Evolutionary conservation across 1,140 invertebrate genomes (phyloP).

Genomic region (Thereuonema tuberculata): DNA sequence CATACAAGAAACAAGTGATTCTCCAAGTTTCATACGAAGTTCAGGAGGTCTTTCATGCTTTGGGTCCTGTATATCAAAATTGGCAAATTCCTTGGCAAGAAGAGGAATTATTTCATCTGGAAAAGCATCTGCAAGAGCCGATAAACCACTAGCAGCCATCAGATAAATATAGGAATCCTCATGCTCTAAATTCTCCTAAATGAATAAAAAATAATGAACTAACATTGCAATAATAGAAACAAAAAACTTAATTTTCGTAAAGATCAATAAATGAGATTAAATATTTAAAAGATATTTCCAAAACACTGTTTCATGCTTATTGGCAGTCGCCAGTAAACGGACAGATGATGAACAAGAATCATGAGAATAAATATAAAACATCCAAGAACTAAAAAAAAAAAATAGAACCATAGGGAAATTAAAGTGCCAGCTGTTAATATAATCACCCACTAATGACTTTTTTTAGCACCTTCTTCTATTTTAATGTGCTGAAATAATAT

Average conservation of each 20-base stretch:
- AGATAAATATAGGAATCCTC: slow-evolving; percentile 73
- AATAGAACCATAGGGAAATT: too few species aligned
- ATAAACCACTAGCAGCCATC: slow-evolving; percentile 56
- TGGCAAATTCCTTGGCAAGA: slow-evolving; percentile 44
- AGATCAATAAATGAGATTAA: not conserved
- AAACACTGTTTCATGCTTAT: too few species aligned
- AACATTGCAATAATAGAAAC: not conserved
- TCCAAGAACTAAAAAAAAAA: too few species aligned
- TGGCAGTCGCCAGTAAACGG: too few species aligned
- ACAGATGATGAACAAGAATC: too few species aligned
- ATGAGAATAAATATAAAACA: too few species aligned
- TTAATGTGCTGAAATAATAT: too few species aligned
- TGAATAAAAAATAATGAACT: not conserved
- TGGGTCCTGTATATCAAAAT: slow-evolving; percentile 25
- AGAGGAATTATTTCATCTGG: slow-evolving; percentile 51
- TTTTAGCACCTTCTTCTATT: too few species aligned
- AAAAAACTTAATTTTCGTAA: not conserved
- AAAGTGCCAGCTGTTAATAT: too few species aligned
- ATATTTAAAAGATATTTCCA: not conserved
- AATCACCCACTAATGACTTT: too few species aligned
- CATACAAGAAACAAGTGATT: slow-evolving; percentile 61
- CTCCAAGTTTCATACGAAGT: slow-evolving; percentile 62
- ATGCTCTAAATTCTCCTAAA: slow-evolving; percentile 50
- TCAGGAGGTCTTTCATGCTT: slow-evolving; percentile 37
- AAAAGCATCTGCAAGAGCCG: slow-evolving; percentile 44